Conservation (phyloP, 2,888 invertebrate genomes). For the Perdita meconis region DNA sequence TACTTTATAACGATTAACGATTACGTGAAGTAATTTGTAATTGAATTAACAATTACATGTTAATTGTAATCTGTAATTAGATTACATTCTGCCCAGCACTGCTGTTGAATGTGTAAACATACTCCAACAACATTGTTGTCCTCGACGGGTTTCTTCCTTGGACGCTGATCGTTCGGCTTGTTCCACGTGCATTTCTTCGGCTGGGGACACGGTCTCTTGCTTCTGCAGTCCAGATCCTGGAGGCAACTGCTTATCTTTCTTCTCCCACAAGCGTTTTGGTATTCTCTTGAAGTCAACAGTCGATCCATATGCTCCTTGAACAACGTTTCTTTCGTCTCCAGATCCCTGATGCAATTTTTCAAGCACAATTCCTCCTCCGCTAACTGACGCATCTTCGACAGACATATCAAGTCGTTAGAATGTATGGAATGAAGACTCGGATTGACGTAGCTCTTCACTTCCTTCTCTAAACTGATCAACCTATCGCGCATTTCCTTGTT, state of each 20-base stretch:
- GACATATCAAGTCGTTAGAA: constrained; percentile 77
- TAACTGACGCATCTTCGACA: constrained; percentile 75
- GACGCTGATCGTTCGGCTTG: neutral
- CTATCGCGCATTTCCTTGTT: constrained; percentile 75
- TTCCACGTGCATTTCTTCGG: constrained; percentile 28
- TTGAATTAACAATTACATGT: no score
- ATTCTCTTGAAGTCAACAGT: constrained; percentile 68
- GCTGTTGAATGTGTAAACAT: neutral
- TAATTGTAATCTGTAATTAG: no score
- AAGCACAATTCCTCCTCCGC: constrained; percentile 75
- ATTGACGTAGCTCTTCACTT: constrained; percentile 55
- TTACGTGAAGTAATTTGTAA: no score
- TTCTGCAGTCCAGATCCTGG: neutral
- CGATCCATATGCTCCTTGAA: constrained; percentile 74
- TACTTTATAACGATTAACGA: no score
- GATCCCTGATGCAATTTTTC: constrained; percentile 75
- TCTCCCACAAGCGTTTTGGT: constrained; percentile 24
- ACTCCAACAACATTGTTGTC: constrained; percentile 14
- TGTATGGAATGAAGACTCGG: constrained; percentile 76
- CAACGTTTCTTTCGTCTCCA: constrained; percentile 74
- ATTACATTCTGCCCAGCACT: no score
- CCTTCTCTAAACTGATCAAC: constrained; percentile 66
- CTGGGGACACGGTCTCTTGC: neutral
- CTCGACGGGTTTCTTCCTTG: constrained; percentile 31
- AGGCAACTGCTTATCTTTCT: constrained; percentile 16